Percentiles rank a stretch among this genome's conserved stretches.
Evolutionary conservation across 2,797 vertebrate species (phyloP).

Genomic region (Enteromius paludinosus): DNA sequence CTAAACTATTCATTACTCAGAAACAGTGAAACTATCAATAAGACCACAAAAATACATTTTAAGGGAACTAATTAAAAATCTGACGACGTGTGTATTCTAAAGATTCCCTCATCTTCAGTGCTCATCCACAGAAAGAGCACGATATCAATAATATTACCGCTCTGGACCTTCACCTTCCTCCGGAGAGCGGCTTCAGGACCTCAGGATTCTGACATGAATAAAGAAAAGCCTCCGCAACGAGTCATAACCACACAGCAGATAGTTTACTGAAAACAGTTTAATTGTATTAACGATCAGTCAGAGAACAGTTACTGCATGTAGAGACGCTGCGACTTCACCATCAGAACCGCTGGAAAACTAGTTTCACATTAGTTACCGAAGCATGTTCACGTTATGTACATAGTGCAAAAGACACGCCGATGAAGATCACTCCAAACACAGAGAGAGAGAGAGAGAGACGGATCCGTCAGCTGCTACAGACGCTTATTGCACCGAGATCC

Average conservation of each 20-base stretch:
- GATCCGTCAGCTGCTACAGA: constrained; percentile 24
- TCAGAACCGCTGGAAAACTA: constrained; percentile 54
- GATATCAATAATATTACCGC: too few species aligned
- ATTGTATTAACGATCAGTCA: constrained; percentile 80
- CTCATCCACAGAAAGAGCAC: not conserved
- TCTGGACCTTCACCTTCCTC: not conserved
- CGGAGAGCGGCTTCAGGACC: not conserved
- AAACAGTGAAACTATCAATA: too few species aligned
- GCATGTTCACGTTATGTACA: constrained; percentile 93
- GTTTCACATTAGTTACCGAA: constrained; percentile 87
- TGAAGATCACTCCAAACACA: constrained; percentile 80
- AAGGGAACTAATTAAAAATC: too few species aligned
- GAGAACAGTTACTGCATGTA: constrained; percentile 75
- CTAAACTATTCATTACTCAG: not conserved
- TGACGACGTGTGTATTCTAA: not conserved
- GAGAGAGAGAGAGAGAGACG: not conserved
- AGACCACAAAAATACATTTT: too few species aligned
- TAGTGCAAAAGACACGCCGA: constrained; percentile 91
- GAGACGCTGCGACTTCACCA: constrained; percentile 48
- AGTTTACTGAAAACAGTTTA: constrained; percentile 81
- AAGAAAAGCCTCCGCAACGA: not conserved
- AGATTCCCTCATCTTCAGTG: not conserved
- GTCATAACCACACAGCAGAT: not conserved
- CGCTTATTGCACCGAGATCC: constrained; percentile 33
- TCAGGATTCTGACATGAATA: not conserved